Conservation (phyloP, 37 sponge, comb jelly and placozoan species). For the Oscarella lobularis region DNA sequence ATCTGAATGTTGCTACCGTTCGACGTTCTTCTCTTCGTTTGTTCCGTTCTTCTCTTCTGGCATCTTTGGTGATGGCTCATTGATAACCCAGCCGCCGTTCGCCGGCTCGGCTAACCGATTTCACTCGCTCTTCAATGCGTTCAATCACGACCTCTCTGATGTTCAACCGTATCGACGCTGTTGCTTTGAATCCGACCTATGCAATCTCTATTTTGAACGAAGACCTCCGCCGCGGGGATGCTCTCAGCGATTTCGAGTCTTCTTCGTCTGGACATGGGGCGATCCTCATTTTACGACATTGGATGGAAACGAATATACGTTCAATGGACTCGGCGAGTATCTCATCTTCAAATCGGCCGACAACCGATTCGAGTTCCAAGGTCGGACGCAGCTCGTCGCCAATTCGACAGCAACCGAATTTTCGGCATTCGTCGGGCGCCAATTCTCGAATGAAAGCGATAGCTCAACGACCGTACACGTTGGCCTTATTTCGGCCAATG, state of each 20-base stretch:
- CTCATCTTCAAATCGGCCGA: neutral
- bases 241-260: too few relatives aligned
- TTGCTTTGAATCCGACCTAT: neutral
- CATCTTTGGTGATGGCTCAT: neutral
- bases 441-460: neutral
- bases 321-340: slow-evolving; percentile 71
- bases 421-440: neutral
- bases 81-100: neutral
- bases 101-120: neutral
- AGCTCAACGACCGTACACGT: neutral
- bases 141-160: neutral
- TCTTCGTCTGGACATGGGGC: slow-evolving; percentile 40
- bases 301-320: slow-evolving; percentile 48
- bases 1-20: neutral
- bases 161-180: neutral
- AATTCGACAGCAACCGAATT: slow-evolving; percentile 1
- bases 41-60: neutral
- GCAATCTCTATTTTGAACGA: neutral
- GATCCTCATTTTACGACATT: slow-evolving; percentile 69
- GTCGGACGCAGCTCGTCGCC: neutral
- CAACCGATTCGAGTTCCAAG: neutral
- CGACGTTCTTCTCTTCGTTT: neutral
- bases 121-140: neutral
- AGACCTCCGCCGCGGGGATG: neutral
- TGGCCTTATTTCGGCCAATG: neutral